These are phyloP conservation scores for Gerris lacustris DNA, from an alignment of 2,888 invertebrate genomes.

Conservation along the genomic window DNA sequence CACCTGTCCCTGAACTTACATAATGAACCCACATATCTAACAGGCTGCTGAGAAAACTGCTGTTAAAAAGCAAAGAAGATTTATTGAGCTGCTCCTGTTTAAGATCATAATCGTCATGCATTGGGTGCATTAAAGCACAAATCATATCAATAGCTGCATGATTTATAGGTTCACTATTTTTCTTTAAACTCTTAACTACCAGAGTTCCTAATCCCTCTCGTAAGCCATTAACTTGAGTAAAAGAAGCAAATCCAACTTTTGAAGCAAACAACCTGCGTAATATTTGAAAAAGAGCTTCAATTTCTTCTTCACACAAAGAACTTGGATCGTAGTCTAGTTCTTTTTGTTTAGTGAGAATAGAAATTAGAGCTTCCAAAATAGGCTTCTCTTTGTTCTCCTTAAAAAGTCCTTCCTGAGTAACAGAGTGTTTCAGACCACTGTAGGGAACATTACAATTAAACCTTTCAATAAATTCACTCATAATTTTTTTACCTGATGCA, in stretches of 20 bases:
- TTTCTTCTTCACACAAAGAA: conserved; percentile 47
- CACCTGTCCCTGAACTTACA: conserved; percentile 89
- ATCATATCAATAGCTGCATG: conserved; percentile 96
- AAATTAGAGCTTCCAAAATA: conserved; percentile 78
- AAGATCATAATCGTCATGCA: conserved; percentile 91
- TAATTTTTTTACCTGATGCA: conserved; percentile 50
- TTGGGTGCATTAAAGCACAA: conserved; percentile 96
- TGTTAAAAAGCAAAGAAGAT: conserved; percentile 80
- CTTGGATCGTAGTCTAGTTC: conserved; percentile 41
- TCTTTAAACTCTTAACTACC: conserved; percentile 77
- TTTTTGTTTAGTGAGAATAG: conserved; percentile 60
- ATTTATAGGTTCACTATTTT: conserved; percentile 78
- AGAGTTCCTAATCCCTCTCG: conserved; percentile 88
- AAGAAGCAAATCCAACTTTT: conserved; percentile 94
- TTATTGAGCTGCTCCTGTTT: conserved; percentile 97
- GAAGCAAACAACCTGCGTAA: conserved; percentile 85
- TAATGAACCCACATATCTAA: conserved; percentile 90
- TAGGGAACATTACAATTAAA: conserved; percentile 98
- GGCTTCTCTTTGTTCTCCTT: conserved; percentile 96
- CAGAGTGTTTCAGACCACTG: conserved; percentile 90
- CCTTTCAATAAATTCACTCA: conserved; percentile 73
- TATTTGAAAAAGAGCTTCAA: conserved; percentile 93
- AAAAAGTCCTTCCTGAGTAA: conserved; percentile 91
- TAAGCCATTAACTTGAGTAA: conserved; percentile 83
- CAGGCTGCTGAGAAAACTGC: conserved; percentile 80